phyloP scores from a whole-genome alignment of 2,113 vertebrate species.

The zebrafish (Danio rerio) region DNA sequence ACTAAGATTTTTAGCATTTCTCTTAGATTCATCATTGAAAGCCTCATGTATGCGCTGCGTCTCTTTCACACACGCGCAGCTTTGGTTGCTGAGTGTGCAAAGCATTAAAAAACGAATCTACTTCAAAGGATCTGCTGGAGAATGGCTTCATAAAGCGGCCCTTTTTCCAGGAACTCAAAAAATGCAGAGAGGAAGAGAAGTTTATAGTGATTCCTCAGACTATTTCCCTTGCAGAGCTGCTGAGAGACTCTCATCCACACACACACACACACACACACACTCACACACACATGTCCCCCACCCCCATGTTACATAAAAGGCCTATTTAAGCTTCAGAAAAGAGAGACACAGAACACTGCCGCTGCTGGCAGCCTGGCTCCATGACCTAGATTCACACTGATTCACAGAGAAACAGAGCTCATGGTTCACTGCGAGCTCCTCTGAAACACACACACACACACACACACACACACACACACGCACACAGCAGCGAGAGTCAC shows the following conservation, averaged over 20 bases:
- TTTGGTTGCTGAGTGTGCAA: conserved; percentile 74
- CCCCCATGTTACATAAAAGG: conserved; percentile 77
- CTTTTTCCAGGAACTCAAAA: conserved; percentile 68
- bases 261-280: conserved; percentile 22
- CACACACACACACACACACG: no score
- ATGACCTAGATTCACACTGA: conserved; percentile 65
- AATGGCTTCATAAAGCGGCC: conserved; percentile 70
- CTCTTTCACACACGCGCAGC: conserved; percentile 66
- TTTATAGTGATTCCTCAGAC: conserved; percentile 63
- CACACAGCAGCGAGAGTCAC: no score
- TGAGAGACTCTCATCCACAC: conserved; percentile 68
- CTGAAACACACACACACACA: no score
- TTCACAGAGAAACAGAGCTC: conserved; percentile 8
- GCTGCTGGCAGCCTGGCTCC: conserved; percentile 51
- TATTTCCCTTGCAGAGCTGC: conserved; percentile 52
- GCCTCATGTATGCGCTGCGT: conserved; percentile 61
- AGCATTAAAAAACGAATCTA: conserved; percentile 66
- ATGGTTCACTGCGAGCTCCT: no score
- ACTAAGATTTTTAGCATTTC: no score
- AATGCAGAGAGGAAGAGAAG: conserved; percentile 71
- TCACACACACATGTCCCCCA: conserved; percentile 49
- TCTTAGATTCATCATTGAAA: neutral
- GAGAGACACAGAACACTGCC: conserved; percentile 41
- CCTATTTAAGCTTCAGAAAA: conserved; percentile 67
- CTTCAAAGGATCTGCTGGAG: conserved; percentile 72